These are phyloP conservation scores for Cheilosia soror DNA, from an alignment of 2,888 invertebrate genomes.

Conservation along the genomic window DNA sequence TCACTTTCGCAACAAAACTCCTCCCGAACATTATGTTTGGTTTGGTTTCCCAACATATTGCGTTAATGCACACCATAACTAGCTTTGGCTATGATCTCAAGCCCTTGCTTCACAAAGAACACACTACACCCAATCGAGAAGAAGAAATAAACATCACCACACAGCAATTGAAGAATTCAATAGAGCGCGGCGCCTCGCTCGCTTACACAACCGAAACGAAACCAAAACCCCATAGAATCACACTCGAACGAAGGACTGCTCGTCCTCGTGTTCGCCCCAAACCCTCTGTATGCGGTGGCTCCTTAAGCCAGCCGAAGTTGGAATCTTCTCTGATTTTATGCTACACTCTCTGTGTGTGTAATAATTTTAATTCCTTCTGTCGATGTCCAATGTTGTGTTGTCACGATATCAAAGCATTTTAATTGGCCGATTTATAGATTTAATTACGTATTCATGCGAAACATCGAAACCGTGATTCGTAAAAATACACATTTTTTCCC, in stretches of 20 bases:
- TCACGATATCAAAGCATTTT: slow-evolving; percentile 84
- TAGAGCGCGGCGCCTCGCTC: slow-evolving; percentile 69
- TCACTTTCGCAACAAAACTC: neutral
- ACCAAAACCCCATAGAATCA: slow-evolving; percentile 36
- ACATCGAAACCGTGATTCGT: slow-evolving; percentile 84
- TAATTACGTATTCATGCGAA: slow-evolving; percentile 84
- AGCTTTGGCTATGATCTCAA: slow-evolving; percentile 40
- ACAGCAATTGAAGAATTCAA: slow-evolving; percentile 56
- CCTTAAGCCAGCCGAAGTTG: slow-evolving; percentile 11
- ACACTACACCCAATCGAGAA: slow-evolving; percentile 20
- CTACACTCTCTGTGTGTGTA: slow-evolving; percentile 72
- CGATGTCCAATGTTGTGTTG: slow-evolving; percentile 83
- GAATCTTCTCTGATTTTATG: slow-evolving; percentile 51
- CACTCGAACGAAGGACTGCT: slow-evolving; percentile 34
- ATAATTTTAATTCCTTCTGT: slow-evolving; percentile 77
- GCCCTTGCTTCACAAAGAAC: slow-evolving; percentile 32
- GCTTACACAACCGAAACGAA: slow-evolving; percentile 32
- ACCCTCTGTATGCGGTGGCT: slow-evolving; percentile 8
- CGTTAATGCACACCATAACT: slow-evolving; percentile 27
- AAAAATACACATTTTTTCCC: slow-evolving; percentile 82
- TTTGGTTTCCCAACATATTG: slow-evolving; percentile 23
- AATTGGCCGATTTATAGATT: slow-evolving; percentile 84
- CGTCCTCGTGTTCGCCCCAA: neutral
- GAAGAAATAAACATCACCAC: slow-evolving; percentile 44
- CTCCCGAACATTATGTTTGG: neutral